These are phyloP conservation scores for Triplophysa rosa DNA, from an alignment of 2,113 vertebrate species.

Conservation along the genomic window DNA sequence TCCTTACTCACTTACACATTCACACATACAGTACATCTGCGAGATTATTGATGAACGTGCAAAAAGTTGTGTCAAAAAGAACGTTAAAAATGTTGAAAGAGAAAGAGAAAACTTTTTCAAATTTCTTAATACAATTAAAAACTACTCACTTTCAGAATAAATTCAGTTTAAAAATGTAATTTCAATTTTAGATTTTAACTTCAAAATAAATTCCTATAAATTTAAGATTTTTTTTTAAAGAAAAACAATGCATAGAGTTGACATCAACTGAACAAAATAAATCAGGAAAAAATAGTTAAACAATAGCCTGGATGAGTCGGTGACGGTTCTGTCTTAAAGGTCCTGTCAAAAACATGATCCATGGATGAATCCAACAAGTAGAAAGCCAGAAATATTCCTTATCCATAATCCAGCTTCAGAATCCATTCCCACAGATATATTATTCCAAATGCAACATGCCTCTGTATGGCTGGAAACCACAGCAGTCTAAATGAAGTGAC, in stretches of 20 bases:
- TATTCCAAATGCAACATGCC: constrained; percentile 5
- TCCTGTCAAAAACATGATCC: not conserved
- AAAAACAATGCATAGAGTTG: not conserved
- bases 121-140: too few species aligned
- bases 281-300: not conserved
- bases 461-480: not conserved
- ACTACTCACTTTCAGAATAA: too few species aligned
- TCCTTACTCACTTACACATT: not conserved
- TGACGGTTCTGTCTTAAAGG: not conserved
- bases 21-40: not conserved
- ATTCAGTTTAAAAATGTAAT: too few species aligned
- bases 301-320: not conserved
- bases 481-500: constrained; percentile 17
- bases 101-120: too few species aligned
- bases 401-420: not conserved
- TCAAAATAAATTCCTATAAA: too few species aligned
- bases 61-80: too few species aligned
- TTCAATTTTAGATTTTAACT: too few species aligned
- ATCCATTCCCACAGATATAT: not conserved
- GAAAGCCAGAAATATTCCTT: not conserved
- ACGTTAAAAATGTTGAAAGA: too few species aligned
- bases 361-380: not conserved
- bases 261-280: not conserved
- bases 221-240: too few species aligned
- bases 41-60: too few species aligned